phyloP scores from a whole-genome alignment of 23 tunicate genomes.

The Trididemnum clinides region DNA sequence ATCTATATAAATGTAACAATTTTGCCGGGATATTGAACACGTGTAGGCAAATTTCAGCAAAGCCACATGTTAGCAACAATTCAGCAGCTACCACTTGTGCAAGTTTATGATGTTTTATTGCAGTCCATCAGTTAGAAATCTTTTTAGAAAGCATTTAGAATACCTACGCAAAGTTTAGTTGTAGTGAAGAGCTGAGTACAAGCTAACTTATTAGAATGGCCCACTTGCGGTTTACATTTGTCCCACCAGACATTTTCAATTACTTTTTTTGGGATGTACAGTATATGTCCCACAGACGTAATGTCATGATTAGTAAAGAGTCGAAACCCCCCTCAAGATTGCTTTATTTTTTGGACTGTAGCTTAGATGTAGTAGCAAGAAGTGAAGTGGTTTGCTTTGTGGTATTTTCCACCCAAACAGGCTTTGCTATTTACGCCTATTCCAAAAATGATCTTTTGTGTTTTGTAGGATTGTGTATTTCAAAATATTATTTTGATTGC shows the following conservation, averaged over 20 bases:
- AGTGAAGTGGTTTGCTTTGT: constrained; percentile 17
- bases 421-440: constrained; percentile 17
- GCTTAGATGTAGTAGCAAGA: constrained; percentile 21
- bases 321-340: constrained; percentile 23
- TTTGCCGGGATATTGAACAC: constrained; percentile 14
- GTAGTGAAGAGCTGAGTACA: constrained; percentile 14
- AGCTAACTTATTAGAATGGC: constrained; percentile 19
- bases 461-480: constrained; percentile 15
- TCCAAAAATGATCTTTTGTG: constrained; percentile 16
- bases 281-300: constrained; percentile 22
- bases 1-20: constrained; percentile 8
- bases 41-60: constrained; percentile 18
- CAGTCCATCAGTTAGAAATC: constrained; percentile 15
- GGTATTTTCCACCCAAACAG: constrained; percentile 14
- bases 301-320: constrained; percentile 15
- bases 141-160: constrained; percentile 14
- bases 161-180: constrained; percentile 17
- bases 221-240: constrained; percentile 21
- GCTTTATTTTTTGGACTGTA: constrained; percentile 19
- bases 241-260: constrained; percentile 18
- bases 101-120: constrained; percentile 18
- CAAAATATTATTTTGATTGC: constrained; percentile 18
- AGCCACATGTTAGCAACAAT: neutral
- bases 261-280: constrained; percentile 19
- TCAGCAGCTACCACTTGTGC: neutral